Base-by-base conservation (phyloP, 1,140 invertebrate species). In the Trichogramma pretiosum region DNA sequence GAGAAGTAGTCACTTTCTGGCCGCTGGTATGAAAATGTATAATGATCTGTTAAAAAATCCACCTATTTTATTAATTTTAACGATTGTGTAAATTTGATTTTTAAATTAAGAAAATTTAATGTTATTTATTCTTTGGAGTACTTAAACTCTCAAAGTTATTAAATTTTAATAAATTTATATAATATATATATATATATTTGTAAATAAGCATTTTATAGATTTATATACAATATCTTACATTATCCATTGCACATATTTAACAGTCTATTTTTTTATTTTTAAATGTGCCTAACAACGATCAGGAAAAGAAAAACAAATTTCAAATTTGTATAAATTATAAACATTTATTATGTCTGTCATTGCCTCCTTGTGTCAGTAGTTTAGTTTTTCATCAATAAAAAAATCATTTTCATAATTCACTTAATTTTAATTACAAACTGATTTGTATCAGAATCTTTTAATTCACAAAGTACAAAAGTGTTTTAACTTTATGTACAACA, bases 401-500 rank as follows among this genome's bases (percentile, higher is more conserved):
- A 34, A 48, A 54, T 54, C 41, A 40, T 46, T 46, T 41, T 42
- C 43, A 51, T 46, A 51, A 37, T 51, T 46, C 36, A 51, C 46
- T 41, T 40, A 46, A 46, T 19, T 51, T 37, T 39, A 51, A 59
- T 40, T n/a, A n/a, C n/a, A n/a, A n/a, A n/a, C n/a, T n/a, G n/a
- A n/a, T n/a, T n/a, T n/a, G n/a, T n/a, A 60, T 61, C 60, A 53
- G 61, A 49, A 58, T 48, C 54, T 59, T 50, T 49, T 57, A 58
- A 64, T 38, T 54, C 55, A 47, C 43, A 46, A 54, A 61, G 63
- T 65, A 65, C 63, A 65, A 64, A 65, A 65, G 62, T 65, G 60
- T 65, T 64, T 65, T 65, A 65, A 58, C 60, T 63, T 63, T 65
- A 56, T 65, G 62, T 65, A 61, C 60, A 56, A 50, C 40, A 54